Evolutionary conservation across 2,113 vertebrate species (phyloP).

Genomic region (Oncorhynchus kisutch): DNA sequence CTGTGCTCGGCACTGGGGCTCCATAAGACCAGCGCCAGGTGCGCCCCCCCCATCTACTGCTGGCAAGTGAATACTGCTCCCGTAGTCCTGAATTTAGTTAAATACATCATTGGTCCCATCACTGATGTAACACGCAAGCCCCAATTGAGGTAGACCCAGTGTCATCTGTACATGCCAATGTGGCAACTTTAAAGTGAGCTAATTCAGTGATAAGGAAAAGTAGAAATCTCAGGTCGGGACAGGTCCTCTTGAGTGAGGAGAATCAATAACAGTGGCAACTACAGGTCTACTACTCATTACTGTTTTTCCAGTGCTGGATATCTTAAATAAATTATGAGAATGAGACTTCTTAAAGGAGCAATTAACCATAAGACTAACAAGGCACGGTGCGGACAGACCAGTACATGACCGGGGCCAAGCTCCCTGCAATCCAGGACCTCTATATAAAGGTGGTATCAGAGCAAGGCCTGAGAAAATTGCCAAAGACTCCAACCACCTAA

Average conservation of each 20-base stretch:
- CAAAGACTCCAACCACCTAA: too few relatives aligned
- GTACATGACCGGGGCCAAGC: too few relatives aligned
- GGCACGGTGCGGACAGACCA: background rate
- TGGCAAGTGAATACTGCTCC: slow-evolving; percentile 3
- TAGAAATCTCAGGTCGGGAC: slow-evolving; percentile 28
- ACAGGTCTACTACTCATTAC: slow-evolving; percentile 8
- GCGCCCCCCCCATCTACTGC: background rate
- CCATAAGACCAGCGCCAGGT: background rate
- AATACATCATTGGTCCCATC: slow-evolving; percentile 54
- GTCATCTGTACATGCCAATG: background rate
- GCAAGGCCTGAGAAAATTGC: too few relatives aligned
- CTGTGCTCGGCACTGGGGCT: too few relatives aligned
- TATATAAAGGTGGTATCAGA: too few relatives aligned
- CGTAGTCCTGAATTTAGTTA: slow-evolving; percentile 29
- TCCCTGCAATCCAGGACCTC: too few relatives aligned
- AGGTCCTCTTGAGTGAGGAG: slow-evolving; percentile 17
- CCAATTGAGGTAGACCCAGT: slow-evolving; percentile 33
- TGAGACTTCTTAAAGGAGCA: slow-evolving; percentile 10
- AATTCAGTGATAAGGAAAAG: slow-evolving; percentile 25
- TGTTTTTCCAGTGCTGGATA: slow-evolving; percentile 19
- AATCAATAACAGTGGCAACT: too few relatives aligned
- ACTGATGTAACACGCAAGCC: slow-evolving; percentile 40
- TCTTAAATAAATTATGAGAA: slow-evolving; percentile 28
- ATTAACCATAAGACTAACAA: slow-evolving; percentile 9
- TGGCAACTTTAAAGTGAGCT: slow-evolving; percentile 29